These are phyloP conservation scores for Agriopis aurantiaria DNA, from an alignment of 2,888 invertebrate species.

Conservation along the genomic window DNA sequence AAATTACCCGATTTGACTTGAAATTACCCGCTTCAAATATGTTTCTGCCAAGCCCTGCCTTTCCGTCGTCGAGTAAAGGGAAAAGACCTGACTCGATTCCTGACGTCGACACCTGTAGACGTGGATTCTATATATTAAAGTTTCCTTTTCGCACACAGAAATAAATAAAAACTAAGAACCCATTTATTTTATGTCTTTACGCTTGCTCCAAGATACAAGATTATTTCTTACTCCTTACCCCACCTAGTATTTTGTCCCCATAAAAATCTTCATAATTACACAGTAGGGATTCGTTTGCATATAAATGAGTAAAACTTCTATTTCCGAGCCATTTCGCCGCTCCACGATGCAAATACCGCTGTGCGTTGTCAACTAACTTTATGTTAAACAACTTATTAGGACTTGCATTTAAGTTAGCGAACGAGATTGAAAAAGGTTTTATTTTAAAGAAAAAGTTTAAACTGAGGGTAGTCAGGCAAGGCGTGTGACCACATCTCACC, in stretches of 20 bases:
- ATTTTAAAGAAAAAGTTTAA: not conserved
- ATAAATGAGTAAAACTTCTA: constrained; percentile 76
- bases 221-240: constrained; percentile 16
- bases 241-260: constrained; percentile 49
- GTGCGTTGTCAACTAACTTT: constrained; percentile 43
- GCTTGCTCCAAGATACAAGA: not conserved
- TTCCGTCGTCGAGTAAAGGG: too few relatives aligned
- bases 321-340: constrained; percentile 71
- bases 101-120: too few relatives aligned
- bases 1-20: too few relatives aligned
- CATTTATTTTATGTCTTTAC: not conserved
- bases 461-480: too few relatives aligned
- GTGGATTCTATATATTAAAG: not conserved
- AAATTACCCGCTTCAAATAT: too few relatives aligned
- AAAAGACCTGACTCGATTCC: too few relatives aligned
- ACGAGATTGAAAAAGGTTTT: constrained; percentile 50
- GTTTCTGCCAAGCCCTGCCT: too few relatives aligned
- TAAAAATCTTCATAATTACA: constrained; percentile 74
- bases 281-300: constrained; percentile 77
- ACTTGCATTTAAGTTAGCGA: constrained; percentile 47
- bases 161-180: not conserved
- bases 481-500: too few relatives aligned
- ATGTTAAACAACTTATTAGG: constrained; percentile 68
- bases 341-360: constrained; percentile 69
- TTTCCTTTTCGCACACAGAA: not conserved